Evolutionary conservation across 2,113 vertebrate species (phyloP), one percentile per base, ranked within the genome.

Genomic region (Salminus brasiliensis): DNA sequence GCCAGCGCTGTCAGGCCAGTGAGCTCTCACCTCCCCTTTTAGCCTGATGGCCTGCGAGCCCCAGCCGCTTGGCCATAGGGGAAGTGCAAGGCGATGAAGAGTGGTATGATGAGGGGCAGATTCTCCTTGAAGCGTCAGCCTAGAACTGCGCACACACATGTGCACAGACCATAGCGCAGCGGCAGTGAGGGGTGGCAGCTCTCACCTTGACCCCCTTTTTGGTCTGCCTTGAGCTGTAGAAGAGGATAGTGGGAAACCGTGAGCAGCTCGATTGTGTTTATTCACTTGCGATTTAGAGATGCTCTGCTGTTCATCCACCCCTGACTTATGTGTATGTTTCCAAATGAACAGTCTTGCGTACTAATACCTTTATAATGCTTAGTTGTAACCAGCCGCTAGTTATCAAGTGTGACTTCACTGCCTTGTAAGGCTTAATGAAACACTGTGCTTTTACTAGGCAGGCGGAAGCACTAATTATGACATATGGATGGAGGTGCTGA

Each of bases 51-150:
- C 25, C 53, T 49, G 76, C 18, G 27, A 75, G 43, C 57, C 41
- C 21, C 29, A 71, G 72, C 63, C 41, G 36, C 21, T 2, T 36
- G 62, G 18, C 62, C 63, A 52, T 21, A 74, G 49, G 63, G 72
- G 59, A 69, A 71, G 72, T 55, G 70, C 69, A 34, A 69, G 63
- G 69, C 34, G 70, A 78, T 62, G 41, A 65, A 55, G 45, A 71
- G 65, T 23, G 8, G 47, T 63, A 57, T 60, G 65, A 57, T 27
- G 57, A 71, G 65, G 60, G 77, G 18, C 69, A 65, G 34, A 36
- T 47, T 30, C 43, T 70, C 25, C 49, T 57, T 12, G 12, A 45
- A 69, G 32, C n/a, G 41, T 27, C 25, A 67, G 25, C 47, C 36
- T 10, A 53, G 45, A 34, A 27, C n/a, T 39, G n/a, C 45, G 23